Evolutionary conservation across 1,140 invertebrate species (phyloP), one percentile per base, ranked within the genome.

Genomic region (Armadillidium nasatum): DNA sequence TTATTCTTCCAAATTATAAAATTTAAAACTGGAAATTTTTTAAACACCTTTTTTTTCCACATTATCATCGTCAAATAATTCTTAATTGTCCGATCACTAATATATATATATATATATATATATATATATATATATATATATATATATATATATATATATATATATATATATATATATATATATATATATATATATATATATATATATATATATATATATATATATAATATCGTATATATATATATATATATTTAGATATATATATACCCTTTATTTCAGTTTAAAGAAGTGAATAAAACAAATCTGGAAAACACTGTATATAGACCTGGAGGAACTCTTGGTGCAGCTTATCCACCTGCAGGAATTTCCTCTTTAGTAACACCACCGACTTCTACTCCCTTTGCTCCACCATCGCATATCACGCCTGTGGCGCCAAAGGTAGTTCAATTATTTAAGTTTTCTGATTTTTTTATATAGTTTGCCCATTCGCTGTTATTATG

Each of bases 371-470:
- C 94, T 4, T 88, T 93, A 71, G 86, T 96, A 21, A 85, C 94
- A 60, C 93, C 95, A 84, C 91, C 87, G 81, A 89, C 87, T 46
- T 87, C 87, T 78, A 94, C 89, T 78, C 91, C 91, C 13, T 93
- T 93, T 84, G 91, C 89, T 81, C 91, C 90, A 81, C 93, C 90
- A 67, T 93, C 88, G 85, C 93, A 91, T 84, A 85, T 91, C 81
- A 89, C 90, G 69, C 89, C 93, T 74, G 94, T 94, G 84, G 91
- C 94, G 82, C 94, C 94, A 82, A 96, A 96, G 91, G 95, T 96
- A 33, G 6, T 33, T 33, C 33, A 3, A n/a, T 33, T 88, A 87
- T 85, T 81, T 11, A 13, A 22, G n/a, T 46, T 70, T 21, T 13
- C 13, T 73, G 46, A n/a, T 74, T 76, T 13, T 66, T 72, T 46